phyloP scores from a whole-genome alignment of 2,888 invertebrate species.

The Lochmaea crataegi region DNA sequence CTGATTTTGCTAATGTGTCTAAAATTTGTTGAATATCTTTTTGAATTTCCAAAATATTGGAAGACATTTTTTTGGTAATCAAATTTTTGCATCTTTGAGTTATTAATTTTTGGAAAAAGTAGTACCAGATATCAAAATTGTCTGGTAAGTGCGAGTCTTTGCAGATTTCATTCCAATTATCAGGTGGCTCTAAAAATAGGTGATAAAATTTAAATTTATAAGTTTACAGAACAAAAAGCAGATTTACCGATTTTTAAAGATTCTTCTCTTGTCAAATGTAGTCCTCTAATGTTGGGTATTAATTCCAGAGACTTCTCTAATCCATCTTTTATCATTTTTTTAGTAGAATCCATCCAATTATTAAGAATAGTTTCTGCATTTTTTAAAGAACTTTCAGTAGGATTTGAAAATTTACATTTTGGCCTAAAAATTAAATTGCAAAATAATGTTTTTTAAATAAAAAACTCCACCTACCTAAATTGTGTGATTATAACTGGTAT shows the following conservation, averaged over 20 bases:
- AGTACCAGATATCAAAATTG: constrained; percentile 75
- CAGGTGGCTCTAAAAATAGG: constrained; percentile 67
- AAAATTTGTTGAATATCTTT: constrained; percentile 64
- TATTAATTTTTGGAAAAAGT: constrained; percentile 79
- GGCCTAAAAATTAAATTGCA: constrained; percentile 32
- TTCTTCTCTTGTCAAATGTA: constrained; percentile 79
- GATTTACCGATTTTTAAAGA: constrained; percentile 71
- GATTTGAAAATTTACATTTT: constrained; percentile 35
- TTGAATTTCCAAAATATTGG: constrained; percentile 62
- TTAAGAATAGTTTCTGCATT: constrained; percentile 67
- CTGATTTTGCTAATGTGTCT: constrained; percentile 66
- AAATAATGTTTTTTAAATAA: background rate
- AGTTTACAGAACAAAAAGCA: constrained; percentile 7
- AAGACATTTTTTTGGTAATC: constrained; percentile 64
- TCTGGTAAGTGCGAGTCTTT: constrained; percentile 70
- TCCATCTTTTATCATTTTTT: constrained; percentile 68
- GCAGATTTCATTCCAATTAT: constrained; percentile 75
- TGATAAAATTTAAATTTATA: constrained; percentile 13
- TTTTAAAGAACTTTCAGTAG: constrained; percentile 45
- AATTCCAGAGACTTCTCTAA: constrained; percentile 73
- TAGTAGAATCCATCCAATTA: constrained; percentile 75
- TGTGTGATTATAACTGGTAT: constrained; percentile 64
- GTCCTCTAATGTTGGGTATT: constrained; percentile 76
- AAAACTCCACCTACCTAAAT: constrained; percentile 57
- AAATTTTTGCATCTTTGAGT: constrained; percentile 76